Evolutionary conservation across 1,140 invertebrate genomes (phyloP).

Genomic region (Chionoecetes opilio): DNA sequence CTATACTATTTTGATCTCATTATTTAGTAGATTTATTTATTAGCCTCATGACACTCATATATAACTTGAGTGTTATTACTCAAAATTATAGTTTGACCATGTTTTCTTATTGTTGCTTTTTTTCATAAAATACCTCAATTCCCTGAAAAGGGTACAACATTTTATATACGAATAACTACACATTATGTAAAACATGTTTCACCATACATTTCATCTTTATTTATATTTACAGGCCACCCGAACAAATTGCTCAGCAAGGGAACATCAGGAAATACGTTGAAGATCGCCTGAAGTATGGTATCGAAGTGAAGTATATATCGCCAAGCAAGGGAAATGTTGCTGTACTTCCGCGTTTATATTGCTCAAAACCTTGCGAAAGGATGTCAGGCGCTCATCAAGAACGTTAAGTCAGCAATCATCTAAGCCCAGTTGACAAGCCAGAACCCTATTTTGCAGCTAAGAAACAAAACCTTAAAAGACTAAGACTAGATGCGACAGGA

Average conservation of each 20-base stretch:
- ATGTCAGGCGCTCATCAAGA: neutral
- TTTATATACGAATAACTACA: too few relatives aligned
- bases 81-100: slow-evolving; percentile 17
- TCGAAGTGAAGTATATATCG: neutral
- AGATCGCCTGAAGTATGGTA: neutral
- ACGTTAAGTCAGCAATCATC: neutral
- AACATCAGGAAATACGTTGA: slow-evolving; percentile 12
- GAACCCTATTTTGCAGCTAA: slow-evolving; percentile 38
- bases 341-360: neutral
- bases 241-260: slow-evolving; percentile 46
- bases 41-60: neutral
- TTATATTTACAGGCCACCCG: neutral
- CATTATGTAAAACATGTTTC: neutral
- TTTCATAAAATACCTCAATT: neutral
- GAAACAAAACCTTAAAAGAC: slow-evolving; percentile 1
- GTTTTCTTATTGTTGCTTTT: neutral
- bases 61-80: neutral
- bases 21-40: neutral
- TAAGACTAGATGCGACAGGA: slow-evolving; percentile 11
- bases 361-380: slow-evolving; percentile 7
- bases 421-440: neutral
- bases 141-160: neutral
- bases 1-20: neutral
- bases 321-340: slow-evolving; percentile 39
- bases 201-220: neutral